Base-by-base conservation (phyloP, 2,113 vertebrate species). In the Micromys minutus region DNA sequence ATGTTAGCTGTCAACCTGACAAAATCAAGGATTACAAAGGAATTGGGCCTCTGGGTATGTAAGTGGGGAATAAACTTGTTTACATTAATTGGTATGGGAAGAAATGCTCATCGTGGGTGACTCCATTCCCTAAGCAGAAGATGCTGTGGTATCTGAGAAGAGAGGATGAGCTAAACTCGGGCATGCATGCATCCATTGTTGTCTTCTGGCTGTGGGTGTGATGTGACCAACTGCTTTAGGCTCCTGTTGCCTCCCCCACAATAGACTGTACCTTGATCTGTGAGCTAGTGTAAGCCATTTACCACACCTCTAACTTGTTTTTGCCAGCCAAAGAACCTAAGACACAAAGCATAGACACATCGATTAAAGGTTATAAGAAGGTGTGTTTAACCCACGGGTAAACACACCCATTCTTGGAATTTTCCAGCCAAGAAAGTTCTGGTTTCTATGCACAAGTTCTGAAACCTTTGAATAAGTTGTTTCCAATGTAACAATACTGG, bases 281-380 rank as follows among this genome's bases (percentile, higher is more conserved):
- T 85, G 42, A 85, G 42, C 26, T 45, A 65, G 34, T 45, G 39
- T 21, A 85, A 22, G 3, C 59, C 22, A 2, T 85, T 34, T 85
- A 45, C 9, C 10, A n/a, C n/a, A n/a, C n/a, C 29, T 11, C 45
- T 65, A 85, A 65, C 31, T 85, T 65, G 15, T 65, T 65, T 61
- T 85, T 29, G 15, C 24, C 39, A 45, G 39, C 4, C 29, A 31
- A 63, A 63, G 39, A 45, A 19, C 39, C 39, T 45, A 45, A 84
- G 24, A 31, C 26, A 12, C 1, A 22, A 3, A 52, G 45, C 16
- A 75, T 15, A 1, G 15, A 10, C 9, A 31, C 26, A 26, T 0
- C 16, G 21, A 31, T 34, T 10, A 92, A 75, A 63, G 10, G 4
- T 65, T 67, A 16, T 24, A n/a, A 55, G 57, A 36, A 42, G 7